phyloP scores from a whole-genome alignment of 2,888 invertebrate genomes.

The Sympetrum striolatum region DNA sequence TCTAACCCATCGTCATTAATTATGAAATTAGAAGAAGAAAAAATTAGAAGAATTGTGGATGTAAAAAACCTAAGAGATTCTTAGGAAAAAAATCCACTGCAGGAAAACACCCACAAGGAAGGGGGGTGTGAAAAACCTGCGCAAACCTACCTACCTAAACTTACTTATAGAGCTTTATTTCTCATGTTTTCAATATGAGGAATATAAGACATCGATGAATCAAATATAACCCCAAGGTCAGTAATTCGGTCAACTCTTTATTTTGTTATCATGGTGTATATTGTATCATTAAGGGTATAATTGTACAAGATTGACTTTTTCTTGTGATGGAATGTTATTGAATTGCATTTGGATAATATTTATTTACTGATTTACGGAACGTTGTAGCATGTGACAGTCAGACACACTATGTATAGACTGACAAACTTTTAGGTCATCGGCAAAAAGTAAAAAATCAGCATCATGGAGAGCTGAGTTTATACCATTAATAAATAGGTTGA shows the following conservation, averaged over 20 bases:
- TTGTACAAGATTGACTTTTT: not conserved
- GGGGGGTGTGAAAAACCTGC: no score
- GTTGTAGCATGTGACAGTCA: not conserved
- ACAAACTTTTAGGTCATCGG: not conserved
- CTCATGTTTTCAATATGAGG: no score
- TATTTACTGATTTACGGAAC: not conserved
- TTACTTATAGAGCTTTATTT: no score
- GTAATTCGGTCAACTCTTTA: not conserved
- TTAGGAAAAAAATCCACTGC: no score
- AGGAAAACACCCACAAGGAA: no score
- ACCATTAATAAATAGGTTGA: not conserved
- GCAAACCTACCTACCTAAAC: no score
- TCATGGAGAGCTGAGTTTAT: not conserved
- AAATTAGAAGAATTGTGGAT: no score
- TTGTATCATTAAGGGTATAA: no score
- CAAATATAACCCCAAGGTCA: not conserved
- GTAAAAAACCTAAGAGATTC: no score
- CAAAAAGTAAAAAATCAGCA: not conserved
- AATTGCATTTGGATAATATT: not conserved
- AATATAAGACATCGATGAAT: not conserved
- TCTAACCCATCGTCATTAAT: no score
- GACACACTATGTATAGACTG: not conserved
- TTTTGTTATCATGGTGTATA: no score
- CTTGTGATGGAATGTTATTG: not conserved
- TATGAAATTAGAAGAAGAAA: no score